Base-by-base conservation (phyloP, 2,888 invertebrate species). In the Arrhopalites spinosus region DNA sequence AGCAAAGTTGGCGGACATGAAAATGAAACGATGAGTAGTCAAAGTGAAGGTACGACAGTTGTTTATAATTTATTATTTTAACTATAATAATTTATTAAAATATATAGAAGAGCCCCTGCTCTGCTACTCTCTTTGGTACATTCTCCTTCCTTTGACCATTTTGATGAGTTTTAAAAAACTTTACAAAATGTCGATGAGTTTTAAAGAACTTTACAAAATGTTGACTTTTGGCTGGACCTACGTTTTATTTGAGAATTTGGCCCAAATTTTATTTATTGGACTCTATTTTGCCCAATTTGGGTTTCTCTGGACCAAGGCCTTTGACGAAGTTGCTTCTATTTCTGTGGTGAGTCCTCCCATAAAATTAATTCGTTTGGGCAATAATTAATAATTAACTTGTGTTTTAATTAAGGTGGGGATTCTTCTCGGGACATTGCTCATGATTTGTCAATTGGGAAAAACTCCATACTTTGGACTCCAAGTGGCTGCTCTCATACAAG, bases 401-500 rank as follows among this genome's bases (percentile, higher is more conserved):
- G 5, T 3, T 64, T 29, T 1, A n/a, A 3, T 27, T n/a, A 11
- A 68, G 68, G 15, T 68, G 1, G 56, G 56, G 20, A 29, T 71
- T 15, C 20, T 59, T 20, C 17, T 71, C 2, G 30, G 20, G 2
- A 71, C 71, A 5, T 36, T 59, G 20, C 23, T 71, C 1, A 36
- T 59, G 23, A 71, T 71, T 20, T 59, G 20, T 29, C 71, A 71
- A 43, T 17, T 71, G 23, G 71, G 71, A 15, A 71, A 71, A 71
- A 71, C 59, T 8, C 59, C 59, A 43, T 17, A 5, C 8, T 71
- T 71, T 71, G 71, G 71, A 23, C 8, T 36, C 0, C 59, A 71
- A 36, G 71, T 71, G 5, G 59, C 59, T 29, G 71, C 71, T 13
- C 29, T 71, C 1, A 59, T 27, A 7, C 59, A 59, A 25, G 63